These are phyloP conservation scores for Nematopogon swammerdamellus DNA, from an alignment of 2,888 invertebrate genomes.

Conservation along the genomic window DNA sequence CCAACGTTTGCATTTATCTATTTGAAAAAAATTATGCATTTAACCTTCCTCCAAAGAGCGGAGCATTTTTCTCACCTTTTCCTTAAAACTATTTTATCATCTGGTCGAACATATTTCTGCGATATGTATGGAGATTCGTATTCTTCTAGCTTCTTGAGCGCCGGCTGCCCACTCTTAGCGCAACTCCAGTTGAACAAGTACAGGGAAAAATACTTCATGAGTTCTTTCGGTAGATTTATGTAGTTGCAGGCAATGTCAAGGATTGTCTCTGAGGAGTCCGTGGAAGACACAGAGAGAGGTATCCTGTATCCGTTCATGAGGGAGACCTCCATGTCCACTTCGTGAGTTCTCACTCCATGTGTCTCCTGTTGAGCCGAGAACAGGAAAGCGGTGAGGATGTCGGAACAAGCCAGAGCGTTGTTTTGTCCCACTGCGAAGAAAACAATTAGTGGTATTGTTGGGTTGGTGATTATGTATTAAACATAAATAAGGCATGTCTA, in stretches of 20 bases:
- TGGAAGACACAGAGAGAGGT: constrained; percentile 73
- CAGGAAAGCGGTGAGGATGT: constrained; percentile 82
- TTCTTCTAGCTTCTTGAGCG: constrained; percentile 88
- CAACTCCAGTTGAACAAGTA: constrained; percentile 80
- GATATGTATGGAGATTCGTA: constrained; percentile 97
- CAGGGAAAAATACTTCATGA: constrained; percentile 85
- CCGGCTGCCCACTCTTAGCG: constrained; percentile 65
- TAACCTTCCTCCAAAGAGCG: too few species aligned
- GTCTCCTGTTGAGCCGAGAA: constrained; percentile 92
- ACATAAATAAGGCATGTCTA: too few species aligned
- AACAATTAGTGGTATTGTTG: constrained; percentile 10
- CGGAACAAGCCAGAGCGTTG: constrained; percentile 71
- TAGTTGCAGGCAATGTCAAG: constrained; percentile 78
- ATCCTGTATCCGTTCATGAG: constrained; percentile 87
- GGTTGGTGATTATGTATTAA: too few species aligned
- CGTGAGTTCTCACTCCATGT: constrained; percentile 61
- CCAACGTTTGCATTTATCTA: too few species aligned
- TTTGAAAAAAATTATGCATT: too few species aligned
- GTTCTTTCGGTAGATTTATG: constrained; percentile 75
- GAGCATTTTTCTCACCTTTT: constrained; percentile 73
- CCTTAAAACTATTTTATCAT: constrained; percentile 78
- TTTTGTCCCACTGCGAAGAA: constrained; percentile 80
- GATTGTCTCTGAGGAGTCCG: constrained; percentile 80
- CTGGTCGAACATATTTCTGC: constrained; percentile 70
- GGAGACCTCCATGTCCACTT: constrained; percentile 76